A percentile compares a stretch with the other conserved stretches of the same genome.
Conservation (phyloP, 2,797 vertebrate genomes). For the Buphagus erythrorhynchus region DNA sequence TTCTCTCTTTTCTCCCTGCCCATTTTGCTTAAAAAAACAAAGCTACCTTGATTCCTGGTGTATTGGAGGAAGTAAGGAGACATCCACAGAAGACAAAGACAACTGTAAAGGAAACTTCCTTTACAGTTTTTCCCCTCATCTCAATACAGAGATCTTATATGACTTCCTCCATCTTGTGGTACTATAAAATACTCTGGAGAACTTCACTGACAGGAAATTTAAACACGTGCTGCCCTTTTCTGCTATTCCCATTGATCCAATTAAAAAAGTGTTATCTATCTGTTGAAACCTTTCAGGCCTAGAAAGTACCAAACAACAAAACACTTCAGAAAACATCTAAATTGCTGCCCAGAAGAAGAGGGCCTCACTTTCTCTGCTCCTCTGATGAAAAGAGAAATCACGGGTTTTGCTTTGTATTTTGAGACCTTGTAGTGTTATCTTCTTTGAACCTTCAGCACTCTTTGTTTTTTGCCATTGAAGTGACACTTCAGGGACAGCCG, state of each 20-base stretch:
- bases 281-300: background rate
- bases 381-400: background rate
- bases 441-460: background rate
- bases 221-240: background rate
- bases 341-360: background rate
- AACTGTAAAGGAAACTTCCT: background rate
- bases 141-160: background rate
- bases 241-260: background rate
- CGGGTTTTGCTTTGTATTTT: background rate
- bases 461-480: background rate
- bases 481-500: slow-evolving; percentile 8
- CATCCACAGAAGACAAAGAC: background rate
- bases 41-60: background rate
- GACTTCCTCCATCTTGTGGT: background rate
- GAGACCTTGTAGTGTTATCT: background rate
- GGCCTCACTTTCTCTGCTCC: background rate
- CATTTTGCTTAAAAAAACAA: background rate
- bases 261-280: background rate
- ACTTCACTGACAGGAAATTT: background rate
- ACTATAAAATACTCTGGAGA: background rate
- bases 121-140: background rate
- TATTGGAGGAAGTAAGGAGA: background rate
- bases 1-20: background rate
- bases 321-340: background rate
- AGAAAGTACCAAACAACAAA: background rate